Conservation (phyloP, 2,113 vertebrate genomes). For the Rafetus swinhoei region DNA sequence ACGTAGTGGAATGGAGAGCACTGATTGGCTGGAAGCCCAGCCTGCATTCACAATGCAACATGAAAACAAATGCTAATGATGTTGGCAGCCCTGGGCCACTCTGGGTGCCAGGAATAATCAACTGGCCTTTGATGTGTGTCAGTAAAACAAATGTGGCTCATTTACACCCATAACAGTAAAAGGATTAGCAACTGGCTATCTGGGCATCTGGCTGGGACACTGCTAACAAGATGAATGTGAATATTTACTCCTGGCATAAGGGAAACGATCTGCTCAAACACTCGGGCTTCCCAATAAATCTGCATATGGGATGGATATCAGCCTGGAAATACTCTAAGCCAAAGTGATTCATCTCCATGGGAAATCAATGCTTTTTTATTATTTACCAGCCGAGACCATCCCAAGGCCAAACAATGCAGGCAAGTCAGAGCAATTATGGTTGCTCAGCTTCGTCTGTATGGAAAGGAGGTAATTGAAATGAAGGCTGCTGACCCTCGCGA, state of each 20-base stretch:
- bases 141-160: background rate
- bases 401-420: background rate
- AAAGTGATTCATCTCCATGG: conserved; percentile 27
- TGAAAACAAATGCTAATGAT: background rate
- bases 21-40: background rate
- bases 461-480: background rate
- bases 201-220: background rate
- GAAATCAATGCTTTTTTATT: conserved; percentile 46
- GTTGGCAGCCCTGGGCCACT: background rate
- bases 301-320: background rate
- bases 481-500: background rate
- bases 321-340: conserved; percentile 1
- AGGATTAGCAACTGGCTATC: background rate
- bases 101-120: background rate
- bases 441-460: background rate
- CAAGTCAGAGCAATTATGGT: background rate
- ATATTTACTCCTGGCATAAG: background rate
- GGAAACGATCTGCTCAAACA: background rate
- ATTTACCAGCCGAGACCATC: conserved; percentile 17
- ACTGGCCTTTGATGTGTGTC: background rate
- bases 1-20: background rate
- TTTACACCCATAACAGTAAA: background rate
- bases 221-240: background rate
- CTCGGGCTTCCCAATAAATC: conserved; percentile 22
- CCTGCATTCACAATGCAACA: background rate